Conservation (phyloP, 2,888 invertebrate genomes). For the Apocheima hispidaria region DNA sequence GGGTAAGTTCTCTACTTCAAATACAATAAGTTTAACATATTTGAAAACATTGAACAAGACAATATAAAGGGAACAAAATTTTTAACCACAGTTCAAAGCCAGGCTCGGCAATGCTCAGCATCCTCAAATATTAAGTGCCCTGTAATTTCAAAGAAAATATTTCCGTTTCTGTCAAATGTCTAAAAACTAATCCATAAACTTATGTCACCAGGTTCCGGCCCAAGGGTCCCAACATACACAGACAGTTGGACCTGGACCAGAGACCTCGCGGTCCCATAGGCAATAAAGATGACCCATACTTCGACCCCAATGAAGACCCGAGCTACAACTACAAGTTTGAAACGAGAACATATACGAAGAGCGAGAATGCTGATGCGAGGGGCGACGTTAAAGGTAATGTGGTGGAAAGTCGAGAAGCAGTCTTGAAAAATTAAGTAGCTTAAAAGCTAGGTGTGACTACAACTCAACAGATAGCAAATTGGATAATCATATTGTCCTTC, state of each 20-base stretch:
- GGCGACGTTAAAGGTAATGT: slow-evolving; percentile 86
- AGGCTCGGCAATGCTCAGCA: too few species aligned
- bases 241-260: slow-evolving; percentile 90
- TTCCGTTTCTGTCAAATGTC: too few species aligned
- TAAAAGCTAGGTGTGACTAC: too few species aligned
- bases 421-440: too few species aligned
- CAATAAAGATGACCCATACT: slow-evolving; percentile 89
- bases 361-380: slow-evolving; percentile 88
- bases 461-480: too few species aligned
- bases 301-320: slow-evolving; percentile 92
- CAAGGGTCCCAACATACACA: slow-evolving; percentile 90
- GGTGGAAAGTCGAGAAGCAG: background rate
- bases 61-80: background rate
- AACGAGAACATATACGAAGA: slow-evolving; percentile 88
- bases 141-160: too few species aligned
- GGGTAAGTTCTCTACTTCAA: slow-evolving; percentile 79
- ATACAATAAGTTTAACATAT: background rate
- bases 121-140: too few species aligned
- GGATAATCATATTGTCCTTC: too few species aligned
- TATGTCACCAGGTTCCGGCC: slow-evolving; percentile 87
- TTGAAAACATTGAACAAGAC: background rate
- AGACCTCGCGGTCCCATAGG: slow-evolving; percentile 88
- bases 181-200: background rate
- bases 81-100: background rate
- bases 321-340: slow-evolving; percentile 90